Conservation (phyloP, 2,113 vertebrate species). For the Dromaius novaehollandiae region DNA sequence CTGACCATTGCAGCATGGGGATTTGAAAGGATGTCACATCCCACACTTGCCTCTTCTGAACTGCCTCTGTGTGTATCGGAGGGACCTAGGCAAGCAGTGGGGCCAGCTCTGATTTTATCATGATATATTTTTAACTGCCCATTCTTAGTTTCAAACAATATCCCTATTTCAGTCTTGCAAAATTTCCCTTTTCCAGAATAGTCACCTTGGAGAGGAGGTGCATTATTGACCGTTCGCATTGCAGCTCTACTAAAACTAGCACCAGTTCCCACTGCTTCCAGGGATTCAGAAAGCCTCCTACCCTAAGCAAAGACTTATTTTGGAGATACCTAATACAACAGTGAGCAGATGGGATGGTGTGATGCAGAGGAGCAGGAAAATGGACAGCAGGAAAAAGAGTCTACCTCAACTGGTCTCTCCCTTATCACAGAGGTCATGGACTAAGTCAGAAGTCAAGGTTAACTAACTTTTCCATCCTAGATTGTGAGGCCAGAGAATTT, state of each 20-base stretch:
- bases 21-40: neutral
- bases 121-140: neutral
- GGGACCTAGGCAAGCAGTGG: accelerated
- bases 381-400: neutral
- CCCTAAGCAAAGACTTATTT: neutral
- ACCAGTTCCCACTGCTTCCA: neutral
- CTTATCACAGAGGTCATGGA: neutral
- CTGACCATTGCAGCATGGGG: neutral
- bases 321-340: neutral
- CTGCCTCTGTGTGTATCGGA: neutral
- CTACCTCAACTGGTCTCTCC: neutral
- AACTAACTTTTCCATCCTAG: neutral
- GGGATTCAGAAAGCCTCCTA: neutral
- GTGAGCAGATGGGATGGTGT: neutral
- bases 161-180: neutral
- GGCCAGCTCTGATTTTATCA: neutral
- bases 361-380: neutral
- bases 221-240: neutral
- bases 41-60: neutral
- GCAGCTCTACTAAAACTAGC: neutral
- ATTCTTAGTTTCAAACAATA: neutral
- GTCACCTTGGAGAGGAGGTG: neutral
- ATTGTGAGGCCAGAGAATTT: neutral
- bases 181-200: neutral
- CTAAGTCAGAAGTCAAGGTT: neutral